Percentiles rank a stretch among this genome's conserved stretches.
Evolutionary conservation across 2,113 vertebrate genomes (phyloP).

Genomic region (Alectura lathami): DNA sequence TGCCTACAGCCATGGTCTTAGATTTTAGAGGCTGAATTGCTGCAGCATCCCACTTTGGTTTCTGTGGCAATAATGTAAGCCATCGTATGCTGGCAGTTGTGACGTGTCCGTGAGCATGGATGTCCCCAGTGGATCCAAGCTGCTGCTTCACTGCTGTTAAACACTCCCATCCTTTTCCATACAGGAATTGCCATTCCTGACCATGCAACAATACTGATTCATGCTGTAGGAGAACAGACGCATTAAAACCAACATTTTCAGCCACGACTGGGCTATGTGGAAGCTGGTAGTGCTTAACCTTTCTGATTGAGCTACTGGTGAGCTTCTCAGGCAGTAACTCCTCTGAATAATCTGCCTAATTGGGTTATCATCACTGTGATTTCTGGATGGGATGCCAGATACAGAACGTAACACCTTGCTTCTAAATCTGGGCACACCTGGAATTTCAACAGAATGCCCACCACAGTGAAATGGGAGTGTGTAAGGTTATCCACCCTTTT

Average conservation of each 20-base stretch:
- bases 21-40: background rate
- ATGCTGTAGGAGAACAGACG: background rate
- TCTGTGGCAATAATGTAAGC: background rate
- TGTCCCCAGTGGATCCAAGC: background rate
- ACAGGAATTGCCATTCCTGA: fast-evolving
- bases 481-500: background rate
- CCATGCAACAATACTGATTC: background rate
- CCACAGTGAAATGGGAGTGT: background rate
- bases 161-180: fast-evolving
- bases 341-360: background rate
- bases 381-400: background rate
- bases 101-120: background rate
- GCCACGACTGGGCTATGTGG: fast-evolving
- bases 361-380: background rate
- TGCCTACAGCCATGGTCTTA: background rate
- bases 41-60: background rate
- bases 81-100: background rate
- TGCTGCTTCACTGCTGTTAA: background rate
- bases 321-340: background rate
- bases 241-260: background rate
- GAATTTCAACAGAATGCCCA: background rate
- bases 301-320: background rate
- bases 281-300: background rate
- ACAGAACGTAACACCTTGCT: background rate
- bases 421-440: background rate